phyloP scores from a whole-genome alignment of 1,140 invertebrate genomes.

The Heliconius hewitsoni region DNA sequence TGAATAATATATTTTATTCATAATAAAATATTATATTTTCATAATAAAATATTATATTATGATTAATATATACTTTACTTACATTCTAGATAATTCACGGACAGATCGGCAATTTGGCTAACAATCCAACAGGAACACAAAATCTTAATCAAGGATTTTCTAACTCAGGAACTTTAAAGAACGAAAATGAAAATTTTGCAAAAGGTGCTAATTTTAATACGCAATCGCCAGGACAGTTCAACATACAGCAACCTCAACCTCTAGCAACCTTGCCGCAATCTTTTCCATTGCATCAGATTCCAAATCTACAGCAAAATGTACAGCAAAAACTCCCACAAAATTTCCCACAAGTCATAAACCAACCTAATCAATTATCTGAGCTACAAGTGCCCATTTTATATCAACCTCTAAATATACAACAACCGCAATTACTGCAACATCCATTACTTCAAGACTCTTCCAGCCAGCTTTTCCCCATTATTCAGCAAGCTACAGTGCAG shows the following conservation, averaged over 20 bases:
- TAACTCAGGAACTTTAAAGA: slow-evolving; percentile 28
- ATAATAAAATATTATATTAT: too few relatives aligned
- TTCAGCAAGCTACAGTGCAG: slow-evolving; percentile 20
- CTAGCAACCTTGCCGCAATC: slow-evolving; percentile 19
- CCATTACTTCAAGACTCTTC: slow-evolving; percentile 8
- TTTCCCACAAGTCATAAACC: slow-evolving; percentile 28
- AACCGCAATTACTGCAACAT: slow-evolving; percentile 14
- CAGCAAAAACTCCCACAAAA: slow-evolving; percentile 4
- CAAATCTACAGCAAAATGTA: not conserved
- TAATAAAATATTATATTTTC: too few relatives aligned
- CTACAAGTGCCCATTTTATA: slow-evolving; percentile 28
- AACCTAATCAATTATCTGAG: slow-evolving; percentile 27
- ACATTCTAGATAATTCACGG: slow-evolving; percentile 37
- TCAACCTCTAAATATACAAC: not conserved
- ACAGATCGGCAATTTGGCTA: slow-evolving; percentile 37
- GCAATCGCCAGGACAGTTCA: slow-evolving; percentile 27
- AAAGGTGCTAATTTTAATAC: slow-evolving; percentile 26
- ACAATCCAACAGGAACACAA: slow-evolving; percentile 24
- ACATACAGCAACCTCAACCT: slow-evolving; percentile 22
- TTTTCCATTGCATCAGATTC: slow-evolving; percentile 14
- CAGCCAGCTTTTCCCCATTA: not conserved
- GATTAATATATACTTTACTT: not conserved
- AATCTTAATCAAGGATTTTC: slow-evolving; percentile 37
- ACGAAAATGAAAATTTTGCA: slow-evolving; percentile 34
- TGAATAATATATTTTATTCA: too few relatives aligned